Evolutionary conservation across 2,888 invertebrate species (phyloP), one percentile per base, ranked within the genome.

Genomic region (Axea sp.): DNA sequence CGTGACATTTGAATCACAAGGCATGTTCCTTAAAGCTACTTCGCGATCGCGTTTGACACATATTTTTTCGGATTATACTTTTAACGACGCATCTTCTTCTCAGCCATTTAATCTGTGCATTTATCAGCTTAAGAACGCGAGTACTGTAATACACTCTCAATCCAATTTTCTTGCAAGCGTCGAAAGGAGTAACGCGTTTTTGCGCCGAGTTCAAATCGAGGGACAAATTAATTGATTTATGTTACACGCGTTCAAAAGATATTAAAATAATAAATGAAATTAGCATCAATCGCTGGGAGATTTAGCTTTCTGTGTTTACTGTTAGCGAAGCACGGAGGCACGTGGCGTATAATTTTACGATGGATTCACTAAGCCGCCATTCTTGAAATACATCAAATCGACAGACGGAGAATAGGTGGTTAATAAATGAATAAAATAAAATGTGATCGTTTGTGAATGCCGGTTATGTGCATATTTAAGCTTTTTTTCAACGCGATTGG

Each of bases 21-120:
- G n/a, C n/a, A n/a, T n/a, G n/a, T 12, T 15, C 37, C 28, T 14
- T 14, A 60, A 35, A 28, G 17, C 47, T 37, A 60, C 49, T 60
- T 49, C 30, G 35, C 8, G 49, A 49, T 49, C 33, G 49, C 60
- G 39, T 47, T 60, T 49, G 49, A 22, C 60, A 49, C 24, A 24
- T 39, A 37, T 49, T 60, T 60, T 45, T 60, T 17, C 9, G 35
- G 39, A 33, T 60, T 60, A 57, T 19, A 39, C 30, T 22, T 60
- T 37, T 49, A 60, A 60, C 39, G 49, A 39, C 30, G 30, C 17
- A 45, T 47, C 45, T 17, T 60, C 30, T 47, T 47, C 37, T 47
- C 24, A 60, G 35, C 45, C 47, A 28, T 47, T 28, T 60, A 60
- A 60, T 60, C 47, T 47, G 19, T 12, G 28, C 60, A 60, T 60